phyloP scores from a whole-genome alignment of 1,140 invertebrate genomes.

The Drosophila carrolli region DNA sequence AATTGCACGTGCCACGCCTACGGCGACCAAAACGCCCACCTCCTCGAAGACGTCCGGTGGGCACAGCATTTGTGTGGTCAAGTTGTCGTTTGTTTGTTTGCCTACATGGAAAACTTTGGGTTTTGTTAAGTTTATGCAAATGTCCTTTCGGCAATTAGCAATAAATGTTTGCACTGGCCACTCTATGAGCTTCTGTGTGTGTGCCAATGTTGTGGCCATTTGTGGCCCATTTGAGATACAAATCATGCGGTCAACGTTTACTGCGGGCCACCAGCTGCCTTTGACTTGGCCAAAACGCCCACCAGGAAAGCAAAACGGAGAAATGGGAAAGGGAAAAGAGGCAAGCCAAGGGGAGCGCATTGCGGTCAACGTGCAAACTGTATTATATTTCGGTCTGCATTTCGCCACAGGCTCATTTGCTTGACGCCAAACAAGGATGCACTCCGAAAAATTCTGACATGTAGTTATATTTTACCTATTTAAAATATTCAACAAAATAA shows the following conservation, averaged over 20 bases:
- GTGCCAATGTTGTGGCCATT: conserved; percentile 50
- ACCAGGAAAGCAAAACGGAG: not conserved
- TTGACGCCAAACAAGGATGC: conserved; percentile 22
- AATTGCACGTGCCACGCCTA: conserved; percentile 44
- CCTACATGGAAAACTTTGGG: conserved; percentile 67
- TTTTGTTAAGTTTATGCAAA: conserved; percentile 83
- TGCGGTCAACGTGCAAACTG: conserved; percentile 75
- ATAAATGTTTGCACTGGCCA: conserved; percentile 74
- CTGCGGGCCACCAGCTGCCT: conserved; percentile 72
- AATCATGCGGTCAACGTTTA: conserved; percentile 78
- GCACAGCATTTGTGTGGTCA: conserved; percentile 44
- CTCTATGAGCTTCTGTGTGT: conserved; percentile 16
- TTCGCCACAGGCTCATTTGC: conserved; percentile 48
- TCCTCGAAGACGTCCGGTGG: conserved; percentile 12
- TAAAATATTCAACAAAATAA: no score
- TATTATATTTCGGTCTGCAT: conserved; percentile 60
- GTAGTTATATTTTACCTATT: no score
- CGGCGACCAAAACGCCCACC: conserved; percentile 18
- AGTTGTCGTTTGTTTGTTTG: conserved; percentile 69
- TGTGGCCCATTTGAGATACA: conserved; percentile 79
- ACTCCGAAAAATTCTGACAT: not conserved
- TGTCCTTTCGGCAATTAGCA: conserved; percentile 80
- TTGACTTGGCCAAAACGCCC: conserved; percentile 52
- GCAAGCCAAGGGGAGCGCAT: conserved; percentile 31
- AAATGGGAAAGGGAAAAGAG: not conserved